Evolutionary conservation across 2,888 invertebrate genomes (phyloP), one percentile per base, ranked within the genome.

Genomic region (Blastobasis lacticolella): DNA sequence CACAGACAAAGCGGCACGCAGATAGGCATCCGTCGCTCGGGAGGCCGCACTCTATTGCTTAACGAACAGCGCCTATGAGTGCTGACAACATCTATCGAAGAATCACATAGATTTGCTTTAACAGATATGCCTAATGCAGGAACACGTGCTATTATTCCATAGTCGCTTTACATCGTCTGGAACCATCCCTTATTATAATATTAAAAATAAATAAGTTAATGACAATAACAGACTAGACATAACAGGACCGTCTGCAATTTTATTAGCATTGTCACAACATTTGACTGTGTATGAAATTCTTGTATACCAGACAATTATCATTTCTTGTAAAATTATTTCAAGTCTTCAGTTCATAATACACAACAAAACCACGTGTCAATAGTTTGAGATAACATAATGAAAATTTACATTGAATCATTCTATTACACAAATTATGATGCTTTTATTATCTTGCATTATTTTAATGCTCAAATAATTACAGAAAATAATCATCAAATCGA

Each of bases 151-250:
- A 63, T 62, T 64, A 70, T 69, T 67, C 64, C 67, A 64, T 66
- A 63, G 63, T 62, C 67, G 69, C 62, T 64, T 65, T 68, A 70
- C 58, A 53, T 54, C 55, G 59, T 67, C 58, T 45, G 37, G 46
- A 42, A 48, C 40, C 57, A 65, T 53, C 54, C 49, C 60, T 50
- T 58, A 61, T 54, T 60, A 50, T 61, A 54, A 58, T 50, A 55
- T 61, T 62, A 63, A 64, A 73, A 75, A 78, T 77, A 81, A 80
- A 80, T 78, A 71, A 69, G 61, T 67, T 63, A 74, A 76, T 75
- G 77, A 79, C 73, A 74, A 73, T 69, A 75, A 80, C 81, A 80
- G 82, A 83, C 83, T 83, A 82, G 82, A 76, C 72, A 66, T 68
- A 64, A 64, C 63, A 71, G 73, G 75, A 75, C 73, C 60, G 74